Evolutionary conservation across 1,140 invertebrate species (phyloP).

Genomic region (Cherax destructor): DNA sequence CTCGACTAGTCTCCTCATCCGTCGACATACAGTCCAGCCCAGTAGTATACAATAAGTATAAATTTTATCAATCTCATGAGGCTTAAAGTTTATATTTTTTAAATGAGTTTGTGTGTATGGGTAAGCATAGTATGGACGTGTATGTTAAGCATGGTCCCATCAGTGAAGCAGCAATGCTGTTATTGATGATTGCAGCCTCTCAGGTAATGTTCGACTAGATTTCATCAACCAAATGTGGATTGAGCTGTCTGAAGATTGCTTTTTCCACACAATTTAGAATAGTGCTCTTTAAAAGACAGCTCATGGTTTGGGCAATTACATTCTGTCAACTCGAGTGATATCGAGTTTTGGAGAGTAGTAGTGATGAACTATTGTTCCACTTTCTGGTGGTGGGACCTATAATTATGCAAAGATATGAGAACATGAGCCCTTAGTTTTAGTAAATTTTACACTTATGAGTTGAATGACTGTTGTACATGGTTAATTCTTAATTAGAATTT

Average conservation of each 20-base stretch:
- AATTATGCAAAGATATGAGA: background rate
- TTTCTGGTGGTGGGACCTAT: background rate
- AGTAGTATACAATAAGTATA: background rate
- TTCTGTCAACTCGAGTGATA: constrained; percentile 5
- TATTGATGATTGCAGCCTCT: background rate
- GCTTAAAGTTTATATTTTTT: background rate
- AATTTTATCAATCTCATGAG: background rate
- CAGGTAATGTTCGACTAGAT: background rate
- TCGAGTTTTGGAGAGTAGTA: background rate
- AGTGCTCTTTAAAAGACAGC: background rate
- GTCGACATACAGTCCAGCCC: background rate
- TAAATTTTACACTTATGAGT: background rate
- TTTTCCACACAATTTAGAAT: background rate
- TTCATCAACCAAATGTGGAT: background rate
- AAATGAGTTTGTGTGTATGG: background rate
- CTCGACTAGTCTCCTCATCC: background rate
- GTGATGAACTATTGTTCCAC: background rate
- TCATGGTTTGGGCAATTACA: constrained; percentile 1
- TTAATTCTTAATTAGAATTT: background rate
- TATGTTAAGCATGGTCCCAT: background rate
- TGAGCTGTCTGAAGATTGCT: background rate
- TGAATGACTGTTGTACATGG: background rate
- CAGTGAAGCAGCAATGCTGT: background rate
- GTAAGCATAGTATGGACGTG: background rate
- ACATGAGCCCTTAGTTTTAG: background rate